Percentiles rank a stretch among this genome's conserved stretches.
phyloP scores from a whole-genome alignment of 2,797 vertebrate species.

The Psittacula derbiana region DNA sequence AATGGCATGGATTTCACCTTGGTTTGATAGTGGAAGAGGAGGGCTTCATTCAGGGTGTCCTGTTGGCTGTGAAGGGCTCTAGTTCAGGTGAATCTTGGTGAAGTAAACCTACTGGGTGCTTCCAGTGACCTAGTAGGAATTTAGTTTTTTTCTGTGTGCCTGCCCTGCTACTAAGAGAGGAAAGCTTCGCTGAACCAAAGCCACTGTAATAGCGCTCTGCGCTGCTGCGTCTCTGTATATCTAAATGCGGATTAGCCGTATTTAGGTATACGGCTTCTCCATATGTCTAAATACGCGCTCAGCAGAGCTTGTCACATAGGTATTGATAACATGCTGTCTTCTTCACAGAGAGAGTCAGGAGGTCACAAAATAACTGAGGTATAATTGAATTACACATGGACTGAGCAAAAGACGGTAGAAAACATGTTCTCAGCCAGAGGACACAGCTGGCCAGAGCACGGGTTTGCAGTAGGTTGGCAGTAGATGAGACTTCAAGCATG shows the following conservation, averaged over 20 bases:
- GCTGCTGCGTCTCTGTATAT: not conserved
- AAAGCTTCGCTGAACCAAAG: not conserved
- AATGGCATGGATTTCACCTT: not conserved
- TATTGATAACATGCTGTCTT: accelerated
- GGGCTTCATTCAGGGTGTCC: not conserved
- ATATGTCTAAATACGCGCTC: accelerated
- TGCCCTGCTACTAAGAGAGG: not conserved
- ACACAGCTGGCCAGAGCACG: not conserved
- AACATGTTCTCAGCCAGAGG: not conserved
- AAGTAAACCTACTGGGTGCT: not conserved
- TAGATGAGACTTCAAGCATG: not conserved
- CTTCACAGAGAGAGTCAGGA: accelerated
- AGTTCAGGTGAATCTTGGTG: not conserved
- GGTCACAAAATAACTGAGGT: not conserved
- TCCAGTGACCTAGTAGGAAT: not conserved
- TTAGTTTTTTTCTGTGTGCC: not conserved
- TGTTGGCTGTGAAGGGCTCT: not conserved
- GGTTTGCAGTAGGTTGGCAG: not conserved
- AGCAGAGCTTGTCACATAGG: accelerated
- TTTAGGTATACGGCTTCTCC: accelerated
- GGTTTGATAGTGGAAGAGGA: not conserved
- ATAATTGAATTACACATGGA: not conserved
- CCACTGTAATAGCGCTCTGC: accelerated
- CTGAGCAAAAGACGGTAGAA: not conserved
- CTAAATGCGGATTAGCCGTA: not conserved